Base-by-base conservation (phyloP, 1,140 invertebrate genomes). In the Potamilus streckersoni region DNA sequence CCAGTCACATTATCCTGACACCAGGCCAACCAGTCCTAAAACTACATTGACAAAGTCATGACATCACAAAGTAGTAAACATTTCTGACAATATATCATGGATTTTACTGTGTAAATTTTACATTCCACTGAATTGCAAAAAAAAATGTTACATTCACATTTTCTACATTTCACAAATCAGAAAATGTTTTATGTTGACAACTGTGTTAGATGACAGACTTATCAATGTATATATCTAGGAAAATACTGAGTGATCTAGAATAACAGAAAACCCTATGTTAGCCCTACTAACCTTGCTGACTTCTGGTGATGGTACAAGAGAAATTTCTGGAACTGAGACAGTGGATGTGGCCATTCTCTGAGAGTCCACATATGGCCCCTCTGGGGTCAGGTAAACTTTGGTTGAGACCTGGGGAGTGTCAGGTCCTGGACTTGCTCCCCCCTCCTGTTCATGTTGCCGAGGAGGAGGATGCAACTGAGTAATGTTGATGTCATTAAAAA, bases 311-410 rank as follows among this genome's bases (percentile, higher is more conserved):
- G 86, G 86, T 66, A 86, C 82, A 13, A 86, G 74, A 6, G 85
- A 88, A 14, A 88, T 85, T 63, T 88, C 86, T 20, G 86, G 86
- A 58, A 85, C 86, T 14, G 86, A 88, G 17, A 85, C 80, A 0
- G 86, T 88, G 59, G 85, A 86, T 14, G 80, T 83, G 57, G 84
- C 86, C 73, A 84, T 27, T 59, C 15, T 71, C 74, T 19, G 64
- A 68, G 4, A 11, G 57, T 56, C 71, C 62, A 15, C 17, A 60
- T 49, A 49, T 20, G 16, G 8, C 16, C 17, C 62, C 57, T 49
- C 20, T 14, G 20, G 62, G 13, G 74, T 31, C 69, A 75, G n/a
- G 62, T 71, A 60, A 70, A 68, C 57, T 75, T 76, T 60, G 74
- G 79, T 27, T 56, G 71, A 49, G 63, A 67, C 69, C 64, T 66